These are phyloP conservation scores for Sula dactylatra DNA, from an alignment of 2,113 vertebrate species.

Conservation along the genomic window DNA sequence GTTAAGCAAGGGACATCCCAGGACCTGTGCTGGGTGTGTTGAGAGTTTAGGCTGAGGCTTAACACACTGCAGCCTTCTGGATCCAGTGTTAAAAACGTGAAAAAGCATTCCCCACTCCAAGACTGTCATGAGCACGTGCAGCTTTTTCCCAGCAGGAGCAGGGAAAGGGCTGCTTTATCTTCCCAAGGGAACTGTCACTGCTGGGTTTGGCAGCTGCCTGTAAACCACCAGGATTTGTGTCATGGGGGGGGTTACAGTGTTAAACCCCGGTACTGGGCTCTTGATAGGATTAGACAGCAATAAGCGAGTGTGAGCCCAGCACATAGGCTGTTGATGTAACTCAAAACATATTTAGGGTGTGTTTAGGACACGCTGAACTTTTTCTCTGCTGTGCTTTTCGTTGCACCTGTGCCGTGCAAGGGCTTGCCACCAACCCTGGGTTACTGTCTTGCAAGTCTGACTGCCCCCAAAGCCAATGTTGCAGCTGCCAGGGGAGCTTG, in stretches of 20 bases:
- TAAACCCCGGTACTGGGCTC: background rate
- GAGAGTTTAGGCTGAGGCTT: background rate
- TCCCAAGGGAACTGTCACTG: background rate
- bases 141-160: background rate
- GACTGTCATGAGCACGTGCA: fast-evolving
- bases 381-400: background rate
- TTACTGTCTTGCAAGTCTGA: background rate
- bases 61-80: background rate
- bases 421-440: background rate
- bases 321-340: fast-evolving
- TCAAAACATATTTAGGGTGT: background rate
- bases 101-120: background rate
- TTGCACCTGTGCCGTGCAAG: fast-evolving
- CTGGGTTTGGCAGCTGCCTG: background rate
- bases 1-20: background rate
- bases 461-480: background rate
- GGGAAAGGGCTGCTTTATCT: background rate
- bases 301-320: background rate
- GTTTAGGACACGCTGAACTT: background rate
- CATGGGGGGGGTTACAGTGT: background rate
- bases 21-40: background rate
- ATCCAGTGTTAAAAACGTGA: fast-evolving
- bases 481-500: background rate
- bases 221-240: background rate
- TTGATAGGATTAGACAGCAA: conserved; percentile 24